These are phyloP conservation scores for Dermolepida albohirtum DNA, from an alignment of 2,888 invertebrate genomes.

Conservation along the genomic window DNA sequence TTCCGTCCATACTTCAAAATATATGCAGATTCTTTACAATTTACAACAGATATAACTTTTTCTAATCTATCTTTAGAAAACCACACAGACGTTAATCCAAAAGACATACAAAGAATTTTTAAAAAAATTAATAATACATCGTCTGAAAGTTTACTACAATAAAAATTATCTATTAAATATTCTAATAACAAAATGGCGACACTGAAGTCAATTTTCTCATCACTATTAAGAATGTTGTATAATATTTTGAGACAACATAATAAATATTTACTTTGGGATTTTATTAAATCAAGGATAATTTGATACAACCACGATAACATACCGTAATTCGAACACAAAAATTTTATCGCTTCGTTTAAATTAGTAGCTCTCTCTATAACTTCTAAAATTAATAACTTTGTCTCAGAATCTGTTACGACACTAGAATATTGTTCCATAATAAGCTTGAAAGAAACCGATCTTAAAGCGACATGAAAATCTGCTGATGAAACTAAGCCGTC, in stretches of 20 bases:
- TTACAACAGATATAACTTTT: slow-evolving; percentile 53
- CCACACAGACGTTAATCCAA: slow-evolving; percentile 39
- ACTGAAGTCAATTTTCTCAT: slow-evolving; percentile 28
- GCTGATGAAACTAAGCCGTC: slow-evolving; percentile 81
- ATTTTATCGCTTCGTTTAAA: slow-evolving; percentile 74
- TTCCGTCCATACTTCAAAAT: slow-evolving; percentile 59
- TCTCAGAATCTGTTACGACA: slow-evolving; percentile 71
- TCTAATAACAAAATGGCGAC: slow-evolving; percentile 41
- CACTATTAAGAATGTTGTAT: slow-evolving; percentile 27
- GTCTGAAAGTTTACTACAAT: slow-evolving; percentile 28
- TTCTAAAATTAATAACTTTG: slow-evolving; percentile 75
- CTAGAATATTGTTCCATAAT: slow-evolving; percentile 78
- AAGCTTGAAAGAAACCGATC: slow-evolving; percentile 81
- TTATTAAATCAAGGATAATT: slow-evolving; percentile 52
- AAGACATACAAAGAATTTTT: slow-evolving; percentile 42
- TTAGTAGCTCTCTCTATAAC: slow-evolving; percentile 73
- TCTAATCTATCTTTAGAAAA: slow-evolving; percentile 45
- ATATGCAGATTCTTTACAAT: slow-evolving; percentile 60
- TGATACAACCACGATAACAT: slow-evolving; percentile 77
- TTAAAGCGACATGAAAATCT: slow-evolving; percentile 80
- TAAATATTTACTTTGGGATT: slow-evolving; percentile 17
- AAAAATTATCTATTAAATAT: slow-evolving; percentile 42
- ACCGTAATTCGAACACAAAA: slow-evolving; percentile 76
- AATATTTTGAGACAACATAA: slow-evolving; percentile 38
- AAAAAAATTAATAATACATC: slow-evolving; percentile 51